These are phyloP conservation scores for Protaetia brevitarsis DNA, from an alignment of 1,140 invertebrate genomes.

Conservation along the genomic window DNA sequence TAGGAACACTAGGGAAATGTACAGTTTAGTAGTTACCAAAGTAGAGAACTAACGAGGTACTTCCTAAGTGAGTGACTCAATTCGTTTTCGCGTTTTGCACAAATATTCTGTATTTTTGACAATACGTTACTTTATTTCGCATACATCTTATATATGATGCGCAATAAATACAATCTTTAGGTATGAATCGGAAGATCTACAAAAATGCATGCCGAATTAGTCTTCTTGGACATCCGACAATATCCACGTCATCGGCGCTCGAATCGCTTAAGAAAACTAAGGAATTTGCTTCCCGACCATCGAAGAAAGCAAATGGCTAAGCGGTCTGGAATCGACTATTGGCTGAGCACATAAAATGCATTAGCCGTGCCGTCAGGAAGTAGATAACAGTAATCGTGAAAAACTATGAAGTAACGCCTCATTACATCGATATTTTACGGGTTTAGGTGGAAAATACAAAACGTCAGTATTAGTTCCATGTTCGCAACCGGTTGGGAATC, in stretches of 20 bases:
- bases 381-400: conserved; percentile 73
- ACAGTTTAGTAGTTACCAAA: no score
- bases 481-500: conserved; percentile 99
- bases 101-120: no score
- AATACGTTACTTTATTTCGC: no score
- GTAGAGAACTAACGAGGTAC: no score
- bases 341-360: conserved; percentile 96
- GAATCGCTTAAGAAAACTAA: conserved; percentile 94
- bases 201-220: conserved; percentile 94
- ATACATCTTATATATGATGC: neutral
- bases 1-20: no score
- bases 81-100: no score
- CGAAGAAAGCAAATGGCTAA: conserved; percentile 91
- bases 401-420: neutral
- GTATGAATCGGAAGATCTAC: conserved; percentile 94
- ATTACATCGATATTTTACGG: neutral
- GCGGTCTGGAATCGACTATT: conserved; percentile 93
- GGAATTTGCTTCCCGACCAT: conserved; percentile 95
- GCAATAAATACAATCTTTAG: conserved; percentile 40
- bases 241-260: conserved; percentile 98
- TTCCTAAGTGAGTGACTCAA: no score
- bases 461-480: conserved; percentile 98
- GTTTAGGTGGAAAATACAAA: conserved; percentile 86
- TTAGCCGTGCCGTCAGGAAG: conserved; percentile 91
- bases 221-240: conserved; percentile 98